These are phyloP conservation scores for Enteromius unitaeniatus DNA, from an alignment of 2,797 vertebrate species.

Conservation along the genomic window DNA sequence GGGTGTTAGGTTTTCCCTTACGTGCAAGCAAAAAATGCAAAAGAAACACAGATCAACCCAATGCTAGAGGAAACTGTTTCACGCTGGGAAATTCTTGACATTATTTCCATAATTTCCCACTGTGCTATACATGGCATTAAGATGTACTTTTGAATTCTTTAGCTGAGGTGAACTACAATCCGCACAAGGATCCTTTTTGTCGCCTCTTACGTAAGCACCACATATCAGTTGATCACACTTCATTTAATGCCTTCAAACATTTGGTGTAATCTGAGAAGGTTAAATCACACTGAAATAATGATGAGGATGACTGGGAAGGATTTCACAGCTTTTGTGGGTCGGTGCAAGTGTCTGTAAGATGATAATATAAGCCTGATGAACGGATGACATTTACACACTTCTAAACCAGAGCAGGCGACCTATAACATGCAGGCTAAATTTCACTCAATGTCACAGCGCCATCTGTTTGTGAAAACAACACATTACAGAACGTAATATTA, in stretches of 20 bases:
- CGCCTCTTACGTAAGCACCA: conserved; percentile 20
- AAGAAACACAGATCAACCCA: not conserved
- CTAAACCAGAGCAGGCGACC: not conserved
- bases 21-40: not conserved
- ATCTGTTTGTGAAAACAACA: conserved; percentile 29
- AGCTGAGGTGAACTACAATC: not conserved
- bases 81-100: not conserved
- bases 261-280: conserved; percentile 32
- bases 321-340: not conserved
- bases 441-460: conserved; percentile 5
- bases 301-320: conserved; percentile 25
- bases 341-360: not conserved
- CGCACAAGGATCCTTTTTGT: conserved; percentile 20
- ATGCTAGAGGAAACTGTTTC: not conserved
- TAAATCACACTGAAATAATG: conserved; percentile 49
- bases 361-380: not conserved
- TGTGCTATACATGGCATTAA: not conserved
- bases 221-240: conserved; percentile 21
- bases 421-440: not conserved
- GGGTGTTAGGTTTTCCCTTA: conserved; percentile 40
- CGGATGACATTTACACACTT: not conserved
- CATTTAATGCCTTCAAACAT: conserved; percentile 13
- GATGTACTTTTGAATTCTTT: conserved; percentile 2
- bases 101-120: conserved; percentile 4
- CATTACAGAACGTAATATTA: not conserved